Evolutionary conservation across 2,113 vertebrate genomes (phyloP), one percentile per base, ranked within the genome.

Genomic region (Caretta caretta): DNA sequence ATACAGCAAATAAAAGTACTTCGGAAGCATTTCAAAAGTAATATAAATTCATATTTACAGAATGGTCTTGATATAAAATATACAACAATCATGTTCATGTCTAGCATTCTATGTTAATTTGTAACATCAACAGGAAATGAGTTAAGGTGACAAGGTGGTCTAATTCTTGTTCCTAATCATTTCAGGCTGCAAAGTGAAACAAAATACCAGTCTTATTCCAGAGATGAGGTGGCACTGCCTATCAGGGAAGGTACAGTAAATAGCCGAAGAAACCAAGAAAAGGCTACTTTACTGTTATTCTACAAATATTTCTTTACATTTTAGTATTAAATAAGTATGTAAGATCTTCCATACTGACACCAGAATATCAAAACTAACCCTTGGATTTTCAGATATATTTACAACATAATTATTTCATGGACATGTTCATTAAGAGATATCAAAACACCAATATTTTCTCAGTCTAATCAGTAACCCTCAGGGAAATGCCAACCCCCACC

Each of bases 21-120:
- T 96, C 97, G 98, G 98, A 98, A 98, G 98, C 98, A 98, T 98
- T 98, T 98, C 96, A 98, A 98, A 98, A 98, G 98, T 98, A 98
- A 96, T 97, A 96, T 97, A 98, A 98, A 98, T 97, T 92, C 95
- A 1, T 98, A 98, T 98, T 98, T 98, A 98, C 98, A 98, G 98
- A 98, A 98, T 98, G 97, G 98, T 96, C 98, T 95, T 95, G 97
- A 97, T 98, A 98, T 98, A 98, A 98, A 98, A 98, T 98, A 98
- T 97, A 97, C 97, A 98, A 98, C 97, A 98, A 98, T 98, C 97
- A 98, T 97, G 97, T 98, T 98, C 96, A 97, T 97, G 97, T 93
- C 95, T 98, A 98, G 97, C 97, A 98, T 98, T 96, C 97, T 98
- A 98, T 94, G 95, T 97, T 98, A 98, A 98, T 97, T 96, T 97